Percentiles rank a stretch among this genome's conserved stretches.
Conservation (phyloP, 2,113 vertebrate species). For the Polyodon spathula region DNA sequence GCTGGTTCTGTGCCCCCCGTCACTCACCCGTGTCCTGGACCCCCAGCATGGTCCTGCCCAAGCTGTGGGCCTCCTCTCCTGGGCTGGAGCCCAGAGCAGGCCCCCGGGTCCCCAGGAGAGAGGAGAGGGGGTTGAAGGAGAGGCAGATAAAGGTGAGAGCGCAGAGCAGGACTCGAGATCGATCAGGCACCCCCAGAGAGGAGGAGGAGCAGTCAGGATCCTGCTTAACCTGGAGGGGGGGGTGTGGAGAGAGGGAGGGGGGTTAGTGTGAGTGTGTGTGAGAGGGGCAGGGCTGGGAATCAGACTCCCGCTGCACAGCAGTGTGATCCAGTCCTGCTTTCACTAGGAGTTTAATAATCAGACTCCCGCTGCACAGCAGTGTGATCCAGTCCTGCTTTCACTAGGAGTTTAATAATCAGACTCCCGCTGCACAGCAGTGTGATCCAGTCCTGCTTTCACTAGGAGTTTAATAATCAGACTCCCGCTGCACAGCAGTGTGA, state of each 20-base stretch:
- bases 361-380: too few relatives aligned
- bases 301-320: too few relatives aligned
- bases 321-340: too few relatives aligned
- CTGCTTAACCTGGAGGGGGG: conserved; percentile 74
- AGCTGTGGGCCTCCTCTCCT: conserved; percentile 40
- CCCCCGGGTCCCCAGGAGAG: conserved; percentile 61
- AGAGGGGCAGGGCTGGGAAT: too few relatives aligned
- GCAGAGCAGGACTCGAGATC: conserved; percentile 91
- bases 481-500: too few relatives aligned
- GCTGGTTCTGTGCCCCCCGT: neutral
- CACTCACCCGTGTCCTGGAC: conserved; percentile 57
- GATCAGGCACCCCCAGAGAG: conserved; percentile 90
- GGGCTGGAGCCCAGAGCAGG: conserved; percentile 12
- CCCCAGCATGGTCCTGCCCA: conserved; percentile 65
- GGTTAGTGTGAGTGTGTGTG: too few relatives aligned
- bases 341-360: too few relatives aligned
- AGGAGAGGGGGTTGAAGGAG: conserved; percentile 87
- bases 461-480: too few relatives aligned
- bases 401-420: too few relatives aligned
- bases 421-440: too few relatives aligned
- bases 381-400: too few relatives aligned
- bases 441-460: too few relatives aligned
- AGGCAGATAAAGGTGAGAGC: conserved; percentile 90
- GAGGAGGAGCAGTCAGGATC: conserved; percentile 85
- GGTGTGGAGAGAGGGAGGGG: neutral